A percentile compares a stretch with the other conserved stretches of the same genome.
Evolutionary conservation across 2,888 invertebrate species (phyloP).

Genomic region (Hypsopygia costalis): DNA sequence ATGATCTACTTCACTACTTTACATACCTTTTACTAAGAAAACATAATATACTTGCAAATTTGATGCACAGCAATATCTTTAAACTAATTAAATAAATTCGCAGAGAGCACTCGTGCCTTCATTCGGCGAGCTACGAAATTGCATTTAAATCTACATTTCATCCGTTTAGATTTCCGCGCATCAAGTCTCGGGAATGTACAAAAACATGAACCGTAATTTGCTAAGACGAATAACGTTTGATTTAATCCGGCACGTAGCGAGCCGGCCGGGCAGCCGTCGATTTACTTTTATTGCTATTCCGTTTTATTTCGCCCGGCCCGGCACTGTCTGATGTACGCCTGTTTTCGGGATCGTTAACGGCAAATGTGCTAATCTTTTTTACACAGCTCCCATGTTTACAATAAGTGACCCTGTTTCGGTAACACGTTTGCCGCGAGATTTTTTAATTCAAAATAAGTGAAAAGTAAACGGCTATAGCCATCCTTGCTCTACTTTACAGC

Average conservation of each 20-base stretch:
- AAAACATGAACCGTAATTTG: slow-evolving; percentile 73
- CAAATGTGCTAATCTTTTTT: slow-evolving; percentile 77
- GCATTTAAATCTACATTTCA: slow-evolving; percentile 52
- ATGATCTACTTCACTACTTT: too few relatives aligned
- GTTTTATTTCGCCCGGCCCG: slow-evolving; percentile 64
- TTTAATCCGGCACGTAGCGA: slow-evolving; percentile 72
- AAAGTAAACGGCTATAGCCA: too few relatives aligned
- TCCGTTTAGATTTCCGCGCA: slow-evolving; percentile 54
- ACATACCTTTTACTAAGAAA: too few relatives aligned
- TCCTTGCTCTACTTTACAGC: too few relatives aligned
- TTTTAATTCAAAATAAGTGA: too few relatives aligned
- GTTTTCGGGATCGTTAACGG: slow-evolving; percentile 75
- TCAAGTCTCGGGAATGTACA: slow-evolving; percentile 56
- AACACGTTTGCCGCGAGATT: too few relatives aligned
- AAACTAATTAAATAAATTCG: slow-evolving; percentile 3
- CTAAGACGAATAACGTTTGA: slow-evolving; percentile 78
- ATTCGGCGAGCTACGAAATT: slow-evolving; percentile 41
- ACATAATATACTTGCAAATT: too few relatives aligned
- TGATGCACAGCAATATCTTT: not conserved
- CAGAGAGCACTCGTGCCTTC: slow-evolving; percentile 4
- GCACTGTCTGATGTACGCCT: slow-evolving; percentile 65
- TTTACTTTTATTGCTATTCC: slow-evolving; percentile 77
- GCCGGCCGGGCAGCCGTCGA: slow-evolving; percentile 55
- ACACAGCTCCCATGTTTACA: slow-evolving; percentile 55
- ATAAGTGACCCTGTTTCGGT: slow-evolving; percentile 59